These are phyloP conservation scores for Calycopis cecrops DNA, from an alignment of 1,140 invertebrate genomes.

Conservation along the genomic window DNA sequence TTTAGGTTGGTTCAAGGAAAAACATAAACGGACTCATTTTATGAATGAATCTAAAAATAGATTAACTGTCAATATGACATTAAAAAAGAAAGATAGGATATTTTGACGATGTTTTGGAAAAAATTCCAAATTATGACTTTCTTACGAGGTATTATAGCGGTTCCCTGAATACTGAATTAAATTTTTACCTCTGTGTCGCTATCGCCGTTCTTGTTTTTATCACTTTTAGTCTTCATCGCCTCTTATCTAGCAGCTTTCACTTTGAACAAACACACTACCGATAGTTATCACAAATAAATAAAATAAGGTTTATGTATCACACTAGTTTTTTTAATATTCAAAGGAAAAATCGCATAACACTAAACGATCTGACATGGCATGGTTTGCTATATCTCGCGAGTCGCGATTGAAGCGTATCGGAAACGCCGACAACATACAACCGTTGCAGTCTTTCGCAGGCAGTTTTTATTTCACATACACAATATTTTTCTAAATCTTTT, in stretches of 20 bases:
- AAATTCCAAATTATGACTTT: neutral
- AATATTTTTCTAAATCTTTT: slow-evolving; percentile 11
- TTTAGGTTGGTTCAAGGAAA: too few relatives aligned
- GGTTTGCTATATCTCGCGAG: slow-evolving; percentile 37
- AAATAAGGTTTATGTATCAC: too few relatives aligned
- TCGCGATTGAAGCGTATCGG: slow-evolving; percentile 41
- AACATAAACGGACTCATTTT: neutral
- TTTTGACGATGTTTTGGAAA: neutral
- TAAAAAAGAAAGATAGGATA: neutral
- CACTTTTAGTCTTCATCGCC: slow-evolving; percentile 69
- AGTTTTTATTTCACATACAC: slow-evolving; percentile 21
- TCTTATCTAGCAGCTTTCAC: slow-evolving; percentile 52
- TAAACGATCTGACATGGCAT: slow-evolving; percentile 70
- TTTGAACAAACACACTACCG: slow-evolving; percentile 53
- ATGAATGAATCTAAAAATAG: slow-evolving; percentile 26
- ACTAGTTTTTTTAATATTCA: slow-evolving; percentile 26
- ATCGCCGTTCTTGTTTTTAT: slow-evolving; percentile 64
- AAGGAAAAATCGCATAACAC: slow-evolving; percentile 58
- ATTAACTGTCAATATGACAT: slow-evolving; percentile 29
- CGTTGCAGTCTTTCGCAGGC: slow-evolving; percentile 20
- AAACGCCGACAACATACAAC: slow-evolving; percentile 42
- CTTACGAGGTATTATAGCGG: neutral
- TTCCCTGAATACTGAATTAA: slow-evolving; percentile 21
- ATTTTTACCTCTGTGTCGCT: slow-evolving; percentile 54
- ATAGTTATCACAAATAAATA: slow-evolving; percentile 26